Evolutionary conservation across 1,140 invertebrate species (phyloP).

Genomic region (Trachymyrmex cornetzi): DNA sequence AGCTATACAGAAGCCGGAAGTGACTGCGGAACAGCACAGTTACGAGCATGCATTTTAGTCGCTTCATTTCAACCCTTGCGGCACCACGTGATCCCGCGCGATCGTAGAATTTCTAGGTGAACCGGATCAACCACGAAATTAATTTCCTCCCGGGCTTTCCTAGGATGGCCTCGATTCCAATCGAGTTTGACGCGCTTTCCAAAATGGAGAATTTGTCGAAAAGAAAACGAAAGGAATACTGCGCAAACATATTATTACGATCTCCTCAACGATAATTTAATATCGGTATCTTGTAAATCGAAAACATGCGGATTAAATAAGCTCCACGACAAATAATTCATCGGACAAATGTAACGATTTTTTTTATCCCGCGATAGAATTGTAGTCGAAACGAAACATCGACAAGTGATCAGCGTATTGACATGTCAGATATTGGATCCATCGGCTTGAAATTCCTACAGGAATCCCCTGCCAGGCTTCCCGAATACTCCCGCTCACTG

Average conservation of each 20-base stretch:
- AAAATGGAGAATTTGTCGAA: background rate
- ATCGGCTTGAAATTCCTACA: constrained; percentile 55
- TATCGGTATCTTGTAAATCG: background rate
- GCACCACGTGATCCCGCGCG: constrained; percentile 25
- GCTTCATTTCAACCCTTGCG: constrained; percentile 78
- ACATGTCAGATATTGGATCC: constrained; percentile 68
- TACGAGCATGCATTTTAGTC: constrained; percentile 81
- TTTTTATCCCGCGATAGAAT: constrained; percentile 15
- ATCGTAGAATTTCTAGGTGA: constrained; percentile 32
- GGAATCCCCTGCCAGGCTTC: constrained; percentile 47
- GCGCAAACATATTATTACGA: background rate
- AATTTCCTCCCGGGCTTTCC: constrained; percentile 58
- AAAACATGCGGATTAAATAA: background rate
- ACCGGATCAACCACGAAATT: constrained; percentile 67
- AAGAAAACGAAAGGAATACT: background rate
- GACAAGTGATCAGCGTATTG: constrained; percentile 65
- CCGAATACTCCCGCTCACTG: constrained; percentile 26
- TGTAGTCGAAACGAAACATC: constrained; percentile 60
- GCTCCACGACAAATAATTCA: background rate
- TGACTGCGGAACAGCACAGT: constrained; percentile 69
- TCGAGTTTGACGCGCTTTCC: constrained; percentile 26
- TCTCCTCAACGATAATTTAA: background rate
- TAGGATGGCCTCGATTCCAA: background rate
- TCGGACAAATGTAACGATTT: background rate
- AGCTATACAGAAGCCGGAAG: constrained; percentile 57